phyloP scores from a whole-genome alignment of 2,797 vertebrate genomes.

The Salmo trutta region DNA sequence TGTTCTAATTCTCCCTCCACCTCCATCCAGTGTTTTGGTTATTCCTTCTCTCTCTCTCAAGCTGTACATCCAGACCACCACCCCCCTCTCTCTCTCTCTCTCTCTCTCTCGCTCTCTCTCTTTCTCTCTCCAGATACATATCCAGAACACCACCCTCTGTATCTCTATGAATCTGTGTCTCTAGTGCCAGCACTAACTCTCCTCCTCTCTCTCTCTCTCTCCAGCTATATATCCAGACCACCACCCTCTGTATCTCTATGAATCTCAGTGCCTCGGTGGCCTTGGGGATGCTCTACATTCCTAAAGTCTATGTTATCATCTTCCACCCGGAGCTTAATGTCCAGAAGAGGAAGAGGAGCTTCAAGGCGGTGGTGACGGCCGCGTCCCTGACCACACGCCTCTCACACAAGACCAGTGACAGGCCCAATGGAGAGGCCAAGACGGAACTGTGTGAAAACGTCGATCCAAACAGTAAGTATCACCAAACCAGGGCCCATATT shows the following conservation, averaged over 20 bases:
- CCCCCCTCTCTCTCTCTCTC: no score
- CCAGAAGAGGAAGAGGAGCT: slow-evolving; percentile 91
- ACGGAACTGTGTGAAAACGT: slow-evolving; percentile 90
- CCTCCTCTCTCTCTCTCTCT: slow-evolving; percentile 43
- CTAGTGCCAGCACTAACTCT: no score
- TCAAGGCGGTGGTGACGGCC: slow-evolving; percentile 91
- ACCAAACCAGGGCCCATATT: neutral
- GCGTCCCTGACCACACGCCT: slow-evolving; percentile 90
- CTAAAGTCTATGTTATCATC: slow-evolving; percentile 95
- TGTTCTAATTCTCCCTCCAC: no score
- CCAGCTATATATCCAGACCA: slow-evolving; percentile 94
- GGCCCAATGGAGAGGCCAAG: slow-evolving; percentile 92
- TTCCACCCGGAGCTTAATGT: slow-evolving; percentile 94
- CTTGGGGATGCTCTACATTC: slow-evolving; percentile 93
- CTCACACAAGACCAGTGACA: slow-evolving; percentile 87
- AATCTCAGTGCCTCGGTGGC: slow-evolving; percentile 92
- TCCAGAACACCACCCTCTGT: slow-evolving; percentile 78
- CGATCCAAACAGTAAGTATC: slow-evolving; percentile 89
- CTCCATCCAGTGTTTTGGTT: no score
- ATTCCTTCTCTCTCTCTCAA: no score
- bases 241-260: slow-evolving; percentile 93
- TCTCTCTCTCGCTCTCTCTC: no score
- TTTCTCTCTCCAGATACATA: slow-evolving; percentile 79
- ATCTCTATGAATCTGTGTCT: no score
- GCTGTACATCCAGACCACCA: no score